Conservation (phyloP, 2,113 vertebrate species). For the Raja brachyura region DNA sequence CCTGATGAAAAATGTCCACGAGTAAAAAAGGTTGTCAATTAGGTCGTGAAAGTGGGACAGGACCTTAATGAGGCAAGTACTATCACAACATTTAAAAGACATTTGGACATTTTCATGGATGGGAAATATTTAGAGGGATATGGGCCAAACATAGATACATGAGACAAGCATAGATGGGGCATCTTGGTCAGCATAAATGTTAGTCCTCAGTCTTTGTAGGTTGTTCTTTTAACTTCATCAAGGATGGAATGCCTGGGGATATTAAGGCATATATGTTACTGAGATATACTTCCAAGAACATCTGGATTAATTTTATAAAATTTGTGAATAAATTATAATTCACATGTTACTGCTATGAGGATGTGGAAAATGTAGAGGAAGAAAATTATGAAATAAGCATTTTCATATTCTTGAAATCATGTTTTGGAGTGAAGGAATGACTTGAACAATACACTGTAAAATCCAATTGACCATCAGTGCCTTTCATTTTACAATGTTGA, state of each 20-base stretch:
- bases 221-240: too few relatives aligned
- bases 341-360: not conserved
- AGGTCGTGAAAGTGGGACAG: too few relatives aligned
- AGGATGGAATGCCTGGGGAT: not conserved
- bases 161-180: too few relatives aligned
- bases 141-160: too few relatives aligned
- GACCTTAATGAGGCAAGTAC: too few relatives aligned
- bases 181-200: too few relatives aligned
- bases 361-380: not conserved
- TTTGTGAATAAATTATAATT: not conserved
- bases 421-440: not conserved
- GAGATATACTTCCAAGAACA: not conserved
- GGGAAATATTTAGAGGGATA: too few relatives aligned
- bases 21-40: too few relatives aligned
- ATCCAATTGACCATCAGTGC: not conserved
- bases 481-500: not conserved
- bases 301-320: not conserved
- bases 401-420: constrained; percentile 1
- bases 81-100: too few relatives aligned
- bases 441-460: not conserved
- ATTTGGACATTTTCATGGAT: too few relatives aligned
- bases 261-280: not conserved
- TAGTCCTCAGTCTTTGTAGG: not conserved
- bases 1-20: too few relatives aligned
- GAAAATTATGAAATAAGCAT: not conserved